Percentiles rank a stretch among this genome's conserved stretches.
phyloP scores from a whole-genome alignment of 2,888 invertebrate species.

The Diabrotica balteata region DNA sequence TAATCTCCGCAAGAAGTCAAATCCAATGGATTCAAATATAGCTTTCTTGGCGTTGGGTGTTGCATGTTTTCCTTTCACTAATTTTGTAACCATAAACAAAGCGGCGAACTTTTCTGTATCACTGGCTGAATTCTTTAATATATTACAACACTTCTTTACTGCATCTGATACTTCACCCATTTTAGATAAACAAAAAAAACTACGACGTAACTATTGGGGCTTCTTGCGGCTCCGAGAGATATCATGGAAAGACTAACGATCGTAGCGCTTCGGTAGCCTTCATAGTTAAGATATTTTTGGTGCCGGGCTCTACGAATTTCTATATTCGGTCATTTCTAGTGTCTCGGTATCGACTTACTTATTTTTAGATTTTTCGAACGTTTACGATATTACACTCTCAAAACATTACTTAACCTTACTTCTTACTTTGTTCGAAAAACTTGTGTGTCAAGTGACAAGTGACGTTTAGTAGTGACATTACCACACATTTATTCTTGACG shows the following conservation, averaged over 20 bases:
- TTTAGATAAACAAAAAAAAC: conserved; percentile 11
- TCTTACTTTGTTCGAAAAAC: conserved; percentile 7
- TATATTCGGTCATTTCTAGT: conserved; percentile 58
- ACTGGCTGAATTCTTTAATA: conserved; percentile 79
- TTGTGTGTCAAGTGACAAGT: no score
- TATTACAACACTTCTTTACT: conserved; percentile 83
- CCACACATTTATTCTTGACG: no score
- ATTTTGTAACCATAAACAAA: conserved; percentile 89
- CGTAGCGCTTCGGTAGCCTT: conserved; percentile 43
- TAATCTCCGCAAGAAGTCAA: conserved; percentile 83
- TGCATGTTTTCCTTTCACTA: conserved; percentile 85
- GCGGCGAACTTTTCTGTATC: conserved; percentile 93
- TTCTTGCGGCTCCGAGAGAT: conserved; percentile 22
- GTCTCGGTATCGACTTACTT: conserved; percentile 52
- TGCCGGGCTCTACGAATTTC: conserved; percentile 53
- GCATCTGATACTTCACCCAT: conserved; percentile 72
- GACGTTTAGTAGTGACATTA: no score
- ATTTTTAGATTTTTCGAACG: conserved; percentile 57
- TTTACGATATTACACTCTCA: conserved; percentile 42
- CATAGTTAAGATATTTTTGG: conserved; percentile 57
- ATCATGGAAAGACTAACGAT: conserved; percentile 44
- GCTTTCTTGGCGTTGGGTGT: conserved; percentile 73
- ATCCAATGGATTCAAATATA: conserved; percentile 89
- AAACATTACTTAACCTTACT: conserved; percentile 19
- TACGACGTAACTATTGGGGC: neutral